Evolutionary conservation across 2,888 invertebrate species (phyloP).

Genomic region (Aporophyla lueneburgensis): DNA sequence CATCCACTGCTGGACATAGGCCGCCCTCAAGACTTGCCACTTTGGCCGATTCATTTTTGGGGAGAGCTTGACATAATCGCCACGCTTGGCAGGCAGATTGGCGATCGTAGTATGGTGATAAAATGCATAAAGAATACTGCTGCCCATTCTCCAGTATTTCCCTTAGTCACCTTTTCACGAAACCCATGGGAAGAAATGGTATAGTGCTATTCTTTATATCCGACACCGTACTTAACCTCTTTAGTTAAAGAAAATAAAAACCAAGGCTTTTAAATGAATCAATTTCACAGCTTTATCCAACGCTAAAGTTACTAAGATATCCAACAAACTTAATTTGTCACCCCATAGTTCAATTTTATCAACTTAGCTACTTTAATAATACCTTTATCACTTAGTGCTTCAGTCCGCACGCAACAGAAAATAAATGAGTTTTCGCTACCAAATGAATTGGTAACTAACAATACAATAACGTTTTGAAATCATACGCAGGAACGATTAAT

Average conservation of each 20-base stretch:
- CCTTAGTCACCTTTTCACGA: too few species aligned
- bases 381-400: slow-evolving; percentile 29
- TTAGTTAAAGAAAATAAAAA: background rate
- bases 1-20: too few species aligned
- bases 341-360: background rate
- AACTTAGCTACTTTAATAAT: slow-evolving; percentile 4
- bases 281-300: background rate
- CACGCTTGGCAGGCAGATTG: too few species aligned
- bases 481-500: slow-evolving; percentile 51
- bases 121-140: too few species aligned
- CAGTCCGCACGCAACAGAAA: slow-evolving; percentile 46
- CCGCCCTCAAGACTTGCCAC: too few species aligned
- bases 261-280: background rate
- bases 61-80: too few species aligned
- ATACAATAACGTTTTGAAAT: slow-evolving; percentile 48
- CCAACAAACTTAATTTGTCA: slow-evolving; percentile 16
- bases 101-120: too few species aligned
- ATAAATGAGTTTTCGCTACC: slow-evolving; percentile 38
- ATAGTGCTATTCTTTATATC: too few species aligned
- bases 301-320: slow-evolving; percentile 1
- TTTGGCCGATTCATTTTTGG: too few species aligned
- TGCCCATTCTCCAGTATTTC: too few species aligned
- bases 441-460: slow-evolving; percentile 49
- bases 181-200: too few species aligned
- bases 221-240: background rate